Conservation (phyloP, 2,113 vertebrate genomes). For the Gymnobelideus leadbeateri region DNA sequence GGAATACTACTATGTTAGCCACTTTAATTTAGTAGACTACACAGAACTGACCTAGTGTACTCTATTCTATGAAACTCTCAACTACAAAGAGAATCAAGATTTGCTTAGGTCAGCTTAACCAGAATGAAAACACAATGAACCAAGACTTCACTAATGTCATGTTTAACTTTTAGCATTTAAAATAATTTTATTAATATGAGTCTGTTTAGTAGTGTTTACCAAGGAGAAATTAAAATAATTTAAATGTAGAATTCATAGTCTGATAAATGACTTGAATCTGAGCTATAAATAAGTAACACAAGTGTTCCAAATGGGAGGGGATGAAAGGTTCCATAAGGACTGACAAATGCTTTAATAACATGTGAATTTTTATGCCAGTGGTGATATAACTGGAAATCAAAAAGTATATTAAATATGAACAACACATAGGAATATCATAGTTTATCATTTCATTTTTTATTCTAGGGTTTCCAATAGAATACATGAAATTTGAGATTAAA, state of each 20-base stretch:
- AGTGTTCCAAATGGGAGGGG: constrained; percentile 63
- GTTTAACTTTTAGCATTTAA: constrained; percentile 31
- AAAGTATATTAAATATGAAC: constrained; percentile 79
- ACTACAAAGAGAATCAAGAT: not conserved
- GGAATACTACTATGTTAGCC: not conserved
- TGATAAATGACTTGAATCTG: constrained; percentile 59
- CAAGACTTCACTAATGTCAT: constrained; percentile 16
- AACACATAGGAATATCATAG: constrained; percentile 71
- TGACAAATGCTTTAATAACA: constrained; percentile 81
- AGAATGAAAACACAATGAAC: constrained; percentile 35
- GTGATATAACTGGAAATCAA: constrained; percentile 75
- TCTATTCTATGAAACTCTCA: not conserved
- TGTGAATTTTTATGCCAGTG: constrained; percentile 76
- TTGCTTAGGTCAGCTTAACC: not conserved
- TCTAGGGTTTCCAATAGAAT: constrained; percentile 67
- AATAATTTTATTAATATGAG: constrained; percentile 52
- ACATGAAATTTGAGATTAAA: constrained; percentile 73
- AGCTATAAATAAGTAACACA: constrained; percentile 75
- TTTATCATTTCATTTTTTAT: constrained; percentile 77
- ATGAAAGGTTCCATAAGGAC: constrained; percentile 72
- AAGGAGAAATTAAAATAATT: constrained; percentile 58
- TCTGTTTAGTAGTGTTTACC: constrained; percentile 54
- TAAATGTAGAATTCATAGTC: constrained; percentile 47
- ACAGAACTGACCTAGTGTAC: not conserved
- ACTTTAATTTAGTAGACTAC: not conserved